Evolutionary conservation across 2,888 invertebrate species (phyloP).

Genomic region (Parnassius smintheus): DNA sequence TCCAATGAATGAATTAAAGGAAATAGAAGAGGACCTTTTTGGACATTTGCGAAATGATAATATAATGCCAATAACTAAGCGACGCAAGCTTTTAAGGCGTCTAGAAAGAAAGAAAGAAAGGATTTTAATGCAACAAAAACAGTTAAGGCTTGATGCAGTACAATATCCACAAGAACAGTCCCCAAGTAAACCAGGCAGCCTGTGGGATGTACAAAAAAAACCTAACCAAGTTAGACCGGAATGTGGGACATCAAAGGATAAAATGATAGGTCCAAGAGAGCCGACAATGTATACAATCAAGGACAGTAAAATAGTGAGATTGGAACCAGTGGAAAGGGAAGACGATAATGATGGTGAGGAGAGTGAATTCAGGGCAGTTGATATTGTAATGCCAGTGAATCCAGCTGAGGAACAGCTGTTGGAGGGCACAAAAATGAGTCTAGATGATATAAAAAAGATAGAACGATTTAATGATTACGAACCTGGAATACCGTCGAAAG

Average conservation of each 20-base stretch:
- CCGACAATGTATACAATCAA: slow-evolving; percentile 74
- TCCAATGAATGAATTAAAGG: slow-evolving; percentile 77
- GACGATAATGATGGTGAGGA: slow-evolving; percentile 30
- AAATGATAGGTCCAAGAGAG: slow-evolving; percentile 54
- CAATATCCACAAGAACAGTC: slow-evolving; percentile 32
- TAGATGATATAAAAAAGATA: slow-evolving; percentile 77
- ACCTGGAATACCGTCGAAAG: slow-evolving; percentile 76
- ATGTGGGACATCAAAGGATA: slow-evolving; percentile 29
- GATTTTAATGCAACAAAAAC: slow-evolving; percentile 46
- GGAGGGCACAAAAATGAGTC: slow-evolving; percentile 70
- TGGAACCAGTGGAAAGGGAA: slow-evolving; percentile 48
- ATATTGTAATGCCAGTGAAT: slow-evolving; percentile 62
- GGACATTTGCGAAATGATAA: slow-evolving; percentile 61
- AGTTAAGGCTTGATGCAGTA: slow-evolving; percentile 38
- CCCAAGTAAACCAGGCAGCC: slow-evolving; percentile 46
- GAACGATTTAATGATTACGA: slow-evolving; percentile 78
- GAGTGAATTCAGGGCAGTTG: slow-evolving; percentile 55
- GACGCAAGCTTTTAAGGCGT: slow-evolving; percentile 70
- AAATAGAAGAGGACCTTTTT: slow-evolving; percentile 73
- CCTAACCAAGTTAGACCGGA: slow-evolving; percentile 38
- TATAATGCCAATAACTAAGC: slow-evolving; percentile 62
- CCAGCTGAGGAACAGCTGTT: slow-evolving; percentile 59
- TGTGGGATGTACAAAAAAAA: slow-evolving; percentile 71
- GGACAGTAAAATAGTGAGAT: slow-evolving; percentile 71
- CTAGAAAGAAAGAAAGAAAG: slow-evolving; percentile 68